Evolutionary conservation across 2,888 invertebrate species (phyloP), one percentile per base, ranked within the genome.

Genomic region (Dastarcus helophoroides): DNA sequence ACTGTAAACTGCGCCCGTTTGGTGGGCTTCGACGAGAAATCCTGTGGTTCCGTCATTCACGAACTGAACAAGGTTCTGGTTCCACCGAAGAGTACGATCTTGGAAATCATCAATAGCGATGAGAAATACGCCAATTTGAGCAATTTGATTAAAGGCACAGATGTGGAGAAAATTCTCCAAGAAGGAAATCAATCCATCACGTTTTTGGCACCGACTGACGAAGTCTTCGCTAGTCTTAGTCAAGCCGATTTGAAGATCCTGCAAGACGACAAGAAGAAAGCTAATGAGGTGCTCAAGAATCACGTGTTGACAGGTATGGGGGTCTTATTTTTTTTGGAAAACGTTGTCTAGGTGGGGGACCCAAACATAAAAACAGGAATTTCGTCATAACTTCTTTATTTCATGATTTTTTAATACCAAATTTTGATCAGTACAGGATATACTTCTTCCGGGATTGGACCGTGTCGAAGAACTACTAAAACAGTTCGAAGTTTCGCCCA

Each of bases 1-100:
- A 77, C 79, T 1, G 72, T 74, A 0, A 78, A 80, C 50, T 81
- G 80, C 52, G 76, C 76, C 2, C 62, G 70, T 5, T 50, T 81
- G 7, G 61, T 69, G 1, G 67, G 67, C 39, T 66, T 69, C 32
- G 76, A 76, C 42, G 67, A 73, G 37, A 68, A 72, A 47, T 72
- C 75, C 16, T 81, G 80, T 44, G 76, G 76, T 32, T 76, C 76
- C 1, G 66, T 75, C 5, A 58, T 79, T 11, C 77, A 80, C 47
- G 69, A 76, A 48, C 64, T 80, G 2, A 73, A 76, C 46, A 68
- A 66, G 42, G 61, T 75, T 11, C 52, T 76, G 15, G 44, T 63
- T 2, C 71, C 72, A 3, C 67, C 72, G 2, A 56, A 58, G 15
- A 55, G 62, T 13, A 63, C 58, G 14, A 52, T 73, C 4, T 43